Evolutionary conservation across 2,797 vertebrate species (phyloP).

Genomic region (Muscicapa comitata): DNA sequence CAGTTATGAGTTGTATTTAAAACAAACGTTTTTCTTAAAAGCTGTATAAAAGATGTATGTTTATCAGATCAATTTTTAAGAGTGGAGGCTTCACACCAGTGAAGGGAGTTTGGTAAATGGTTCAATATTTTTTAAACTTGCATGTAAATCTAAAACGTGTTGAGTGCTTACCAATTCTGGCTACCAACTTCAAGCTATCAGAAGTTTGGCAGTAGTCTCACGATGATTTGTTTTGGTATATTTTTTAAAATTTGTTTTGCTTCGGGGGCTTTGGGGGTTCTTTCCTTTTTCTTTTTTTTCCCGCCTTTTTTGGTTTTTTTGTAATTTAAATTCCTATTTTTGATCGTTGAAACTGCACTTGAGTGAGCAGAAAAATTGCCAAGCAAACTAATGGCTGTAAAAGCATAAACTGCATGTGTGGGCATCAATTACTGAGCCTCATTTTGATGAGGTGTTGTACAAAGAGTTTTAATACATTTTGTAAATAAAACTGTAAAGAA

Average conservation of each 20-base stretch:
- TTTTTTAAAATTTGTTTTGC: conserved; percentile 61
- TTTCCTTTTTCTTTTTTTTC: conserved; percentile 17
- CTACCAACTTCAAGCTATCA: conserved; percentile 84
- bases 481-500: conserved; percentile 99
- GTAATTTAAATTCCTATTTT: conserved; percentile 69
- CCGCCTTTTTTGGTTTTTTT: neutral
- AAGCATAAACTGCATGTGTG: conserved; percentile 94
- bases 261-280: conserved; percentile 48
- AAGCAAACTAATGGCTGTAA: conserved; percentile 88
- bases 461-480: conserved; percentile 99
- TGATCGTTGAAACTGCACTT: conserved; percentile 84
- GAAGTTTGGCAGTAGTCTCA: conserved; percentile 81
- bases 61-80: conserved; percentile 88
- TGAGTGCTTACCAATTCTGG: conserved; percentile 88
- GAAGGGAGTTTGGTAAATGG: conserved; percentile 76
- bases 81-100: conserved; percentile 78
- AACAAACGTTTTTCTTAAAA: conserved; percentile 73
- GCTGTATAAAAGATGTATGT: conserved; percentile 86
- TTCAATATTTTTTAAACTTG: conserved; percentile 82
- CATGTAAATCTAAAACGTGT: conserved; percentile 84
- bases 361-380: conserved; percentile 85
- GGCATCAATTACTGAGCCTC: conserved; percentile 90
- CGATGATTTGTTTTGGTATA: conserved; percentile 72
- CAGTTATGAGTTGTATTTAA: conserved; percentile 72
- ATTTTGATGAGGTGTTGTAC: conserved; percentile 92